Conservation (phyloP, 2,113 vertebrate genomes). For the Oncorhynchus masou region DNA sequence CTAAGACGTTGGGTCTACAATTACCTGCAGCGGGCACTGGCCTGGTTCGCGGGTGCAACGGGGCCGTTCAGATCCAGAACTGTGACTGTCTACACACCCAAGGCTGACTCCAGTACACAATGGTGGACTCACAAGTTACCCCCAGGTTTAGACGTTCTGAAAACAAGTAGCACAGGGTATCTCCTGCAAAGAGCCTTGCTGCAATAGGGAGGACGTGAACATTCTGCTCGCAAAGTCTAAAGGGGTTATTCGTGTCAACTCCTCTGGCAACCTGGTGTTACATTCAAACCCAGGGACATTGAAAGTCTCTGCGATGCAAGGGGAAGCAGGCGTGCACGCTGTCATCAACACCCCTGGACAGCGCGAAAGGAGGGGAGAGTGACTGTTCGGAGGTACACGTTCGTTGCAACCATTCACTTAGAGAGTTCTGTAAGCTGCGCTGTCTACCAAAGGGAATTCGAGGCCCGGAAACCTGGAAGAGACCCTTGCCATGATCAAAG, state of each 20-base stretch:
- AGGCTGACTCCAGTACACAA: no score
- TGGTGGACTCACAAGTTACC: not conserved
- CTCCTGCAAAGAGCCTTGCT: not conserved
- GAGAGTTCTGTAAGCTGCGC: not conserved
- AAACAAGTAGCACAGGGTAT: not conserved
- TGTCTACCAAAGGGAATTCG: not conserved
- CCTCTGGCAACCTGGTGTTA: not conserved
- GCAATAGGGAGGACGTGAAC: not conserved
- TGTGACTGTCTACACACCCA: no score
- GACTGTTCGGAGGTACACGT: not conserved
- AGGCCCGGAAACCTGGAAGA: not conserved
- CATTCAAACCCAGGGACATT: not conserved
- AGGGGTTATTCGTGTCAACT: not conserved
- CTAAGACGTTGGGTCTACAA: not conserved
- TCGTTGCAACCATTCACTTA: not conserved
- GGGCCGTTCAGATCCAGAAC: no score
- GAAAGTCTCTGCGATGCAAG: not conserved
- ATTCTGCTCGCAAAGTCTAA: not conserved
- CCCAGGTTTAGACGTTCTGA: not conserved
- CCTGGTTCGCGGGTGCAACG: no score
- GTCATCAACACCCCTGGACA: not conserved
- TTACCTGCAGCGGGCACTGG: not conserved
- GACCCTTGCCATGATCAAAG: not conserved
- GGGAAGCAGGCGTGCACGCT: not conserved
- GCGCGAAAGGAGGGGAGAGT: not conserved